Evolutionary conservation across 2,888 invertebrate genomes (phyloP).

Genomic region (Loripinus fragilis): DNA sequence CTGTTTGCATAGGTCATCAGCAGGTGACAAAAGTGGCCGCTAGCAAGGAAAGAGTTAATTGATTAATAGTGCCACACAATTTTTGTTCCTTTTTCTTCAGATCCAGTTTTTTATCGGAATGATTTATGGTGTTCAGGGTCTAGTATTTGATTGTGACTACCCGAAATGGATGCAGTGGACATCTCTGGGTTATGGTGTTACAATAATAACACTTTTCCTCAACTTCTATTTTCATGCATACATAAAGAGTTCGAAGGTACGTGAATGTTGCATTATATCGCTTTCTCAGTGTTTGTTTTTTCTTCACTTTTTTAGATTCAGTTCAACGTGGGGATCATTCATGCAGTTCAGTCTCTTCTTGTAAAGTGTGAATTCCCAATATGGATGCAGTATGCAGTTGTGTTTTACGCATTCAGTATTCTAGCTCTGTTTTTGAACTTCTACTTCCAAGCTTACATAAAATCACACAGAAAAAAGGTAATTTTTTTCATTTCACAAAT

Average conservation of each 20-base stretch:
- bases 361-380: conserved; percentile 96
- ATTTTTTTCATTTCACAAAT: no score
- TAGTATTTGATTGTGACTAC: conserved; percentile 75
- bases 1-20: no score
- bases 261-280: conserved; percentile 12
- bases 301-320: conserved; percentile 87
- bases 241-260: conserved; percentile 74
- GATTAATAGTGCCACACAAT: no score
- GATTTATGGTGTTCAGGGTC: conserved; percentile 77
- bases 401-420: conserved; percentile 81
- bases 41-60: no score
- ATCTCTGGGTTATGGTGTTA: conserved; percentile 91
- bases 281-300: conserved; percentile 28
- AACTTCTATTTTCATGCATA: conserved; percentile 97
- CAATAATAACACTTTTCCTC: conserved; percentile 97
- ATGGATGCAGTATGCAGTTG: conserved; percentile 83
- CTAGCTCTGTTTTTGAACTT: conserved; percentile 83
- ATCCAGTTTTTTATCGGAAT: conserved; percentile 83
- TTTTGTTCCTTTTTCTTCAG: conserved; percentile 63
- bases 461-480: conserved; percentile 50
- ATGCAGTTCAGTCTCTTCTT: conserved; percentile 89
- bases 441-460: conserved; percentile 83
- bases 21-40: no score
- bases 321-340: conserved; percentile 94
- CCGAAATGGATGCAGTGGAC: conserved; percentile 79